A percentile compares a stretch with the other conserved stretches of the same genome.
Evolutionary conservation across 2,797 vertebrate species (phyloP).

Genomic region (Sibirionetta formosa): DNA sequence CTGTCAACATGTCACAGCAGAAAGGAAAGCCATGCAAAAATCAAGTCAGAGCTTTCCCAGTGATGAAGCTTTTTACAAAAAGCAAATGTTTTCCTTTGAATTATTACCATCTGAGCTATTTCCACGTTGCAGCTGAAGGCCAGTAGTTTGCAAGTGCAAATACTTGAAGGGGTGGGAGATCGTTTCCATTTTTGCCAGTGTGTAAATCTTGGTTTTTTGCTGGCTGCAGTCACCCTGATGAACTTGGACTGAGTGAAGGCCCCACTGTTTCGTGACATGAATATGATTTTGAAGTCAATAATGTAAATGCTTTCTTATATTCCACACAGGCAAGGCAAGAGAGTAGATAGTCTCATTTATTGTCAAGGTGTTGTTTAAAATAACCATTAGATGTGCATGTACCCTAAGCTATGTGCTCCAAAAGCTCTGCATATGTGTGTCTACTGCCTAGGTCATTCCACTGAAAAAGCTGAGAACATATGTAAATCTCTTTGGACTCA

Average conservation of each 20-base stretch:
- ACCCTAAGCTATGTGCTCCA: background rate
- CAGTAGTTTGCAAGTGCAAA: constrained; percentile 64
- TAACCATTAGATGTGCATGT: background rate
- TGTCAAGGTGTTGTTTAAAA: constrained; percentile 7
- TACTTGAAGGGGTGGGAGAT: background rate
- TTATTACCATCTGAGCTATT: constrained; percentile 67
- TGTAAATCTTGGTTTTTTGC: constrained; percentile 55
- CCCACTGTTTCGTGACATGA: background rate
- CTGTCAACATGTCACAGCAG: background rate
- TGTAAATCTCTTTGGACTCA: background rate
- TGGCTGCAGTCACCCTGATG: constrained; percentile 24
- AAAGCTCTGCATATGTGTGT: background rate
- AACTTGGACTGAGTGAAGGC: constrained; percentile 19
- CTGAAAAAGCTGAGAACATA: background rate
- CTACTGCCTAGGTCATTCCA: background rate
- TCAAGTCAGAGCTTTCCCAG: constrained; percentile 6
- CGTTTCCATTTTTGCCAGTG: constrained; percentile 20
- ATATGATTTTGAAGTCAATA: constrained; percentile 35
- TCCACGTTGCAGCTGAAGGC: constrained; percentile 51
- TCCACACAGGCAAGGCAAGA: background rate
- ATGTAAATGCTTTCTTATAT: constrained; percentile 38
- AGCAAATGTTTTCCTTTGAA: constrained; percentile 65
- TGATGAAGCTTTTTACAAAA: constrained; percentile 29
- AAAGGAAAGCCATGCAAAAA: constrained; percentile 40
- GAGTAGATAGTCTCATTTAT: background rate